Conservation (phyloP, 2,113 vertebrate genomes). For the Lagopus leucura region DNA sequence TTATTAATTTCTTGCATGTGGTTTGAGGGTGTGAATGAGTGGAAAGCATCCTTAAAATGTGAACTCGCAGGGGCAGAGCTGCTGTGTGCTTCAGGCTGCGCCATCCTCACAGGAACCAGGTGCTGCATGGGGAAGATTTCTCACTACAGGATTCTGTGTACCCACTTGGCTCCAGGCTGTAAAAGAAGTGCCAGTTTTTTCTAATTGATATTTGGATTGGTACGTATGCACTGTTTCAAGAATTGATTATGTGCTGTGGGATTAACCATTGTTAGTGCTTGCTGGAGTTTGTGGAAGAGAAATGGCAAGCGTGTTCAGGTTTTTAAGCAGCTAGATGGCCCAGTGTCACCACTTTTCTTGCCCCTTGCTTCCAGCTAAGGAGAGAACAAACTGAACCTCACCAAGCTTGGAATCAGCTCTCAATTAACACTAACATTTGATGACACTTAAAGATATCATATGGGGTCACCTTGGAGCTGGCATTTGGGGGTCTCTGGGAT, state of each 20-base stretch:
- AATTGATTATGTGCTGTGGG: too few relatives aligned
- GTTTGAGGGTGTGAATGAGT: neutral
- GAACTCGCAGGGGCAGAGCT: neutral
- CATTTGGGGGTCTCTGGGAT: neutral
- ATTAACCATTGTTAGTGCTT: too few relatives aligned
- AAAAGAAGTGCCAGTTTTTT: neutral
- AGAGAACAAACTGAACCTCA: too few relatives aligned
- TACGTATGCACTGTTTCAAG: neutral
- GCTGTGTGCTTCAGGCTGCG: neutral
- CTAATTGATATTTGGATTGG: neutral
- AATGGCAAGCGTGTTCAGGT: too few relatives aligned
- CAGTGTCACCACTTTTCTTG: too few relatives aligned
- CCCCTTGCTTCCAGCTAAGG: too few relatives aligned
- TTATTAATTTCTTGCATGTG: neutral
- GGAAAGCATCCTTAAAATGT: neutral
- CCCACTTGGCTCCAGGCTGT: slow-evolving; percentile 65
- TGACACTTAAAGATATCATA: too few relatives aligned
- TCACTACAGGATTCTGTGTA: slow-evolving; percentile 50
- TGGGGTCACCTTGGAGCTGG: too few relatives aligned
- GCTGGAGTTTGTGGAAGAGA: too few relatives aligned
- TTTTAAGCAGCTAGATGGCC: too few relatives aligned
- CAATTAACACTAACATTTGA: too few relatives aligned
- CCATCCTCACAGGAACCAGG: neutral
- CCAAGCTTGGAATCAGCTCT: too few relatives aligned
- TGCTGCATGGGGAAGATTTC: neutral